Conservation (phyloP, 1,140 invertebrate species). For the Holotrichia oblita region DNA sequence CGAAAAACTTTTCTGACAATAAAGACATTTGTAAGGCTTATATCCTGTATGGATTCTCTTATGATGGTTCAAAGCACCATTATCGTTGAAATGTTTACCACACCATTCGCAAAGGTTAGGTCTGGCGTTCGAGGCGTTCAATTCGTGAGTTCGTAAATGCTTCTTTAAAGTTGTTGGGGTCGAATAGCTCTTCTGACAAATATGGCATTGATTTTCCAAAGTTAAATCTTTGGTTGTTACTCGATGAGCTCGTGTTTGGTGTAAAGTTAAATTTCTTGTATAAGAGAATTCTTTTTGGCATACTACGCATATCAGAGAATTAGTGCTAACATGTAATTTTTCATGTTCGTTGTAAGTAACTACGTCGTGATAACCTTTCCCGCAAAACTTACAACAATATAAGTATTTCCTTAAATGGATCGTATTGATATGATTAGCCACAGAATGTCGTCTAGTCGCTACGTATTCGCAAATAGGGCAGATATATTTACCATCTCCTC, state of each 20-base stretch:
- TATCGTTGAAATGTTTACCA: too few relatives aligned
- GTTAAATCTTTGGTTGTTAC: conserved; percentile 51
- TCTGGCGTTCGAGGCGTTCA: conserved; percentile 35
- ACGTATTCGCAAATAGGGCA: conserved; percentile 50
- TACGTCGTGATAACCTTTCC: not conserved
- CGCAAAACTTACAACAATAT: not conserved
- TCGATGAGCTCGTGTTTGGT: conserved; percentile 50
- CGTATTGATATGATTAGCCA: conserved; percentile 52
- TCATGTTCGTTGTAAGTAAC: conserved; percentile 63
- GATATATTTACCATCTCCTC: too few relatives aligned
- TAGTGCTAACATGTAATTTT: conserved; percentile 74
- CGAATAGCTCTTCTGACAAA: conserved; percentile 51
- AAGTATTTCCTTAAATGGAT: conserved; percentile 55
- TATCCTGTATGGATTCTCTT: too few relatives aligned
- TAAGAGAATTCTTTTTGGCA: conserved; percentile 53
- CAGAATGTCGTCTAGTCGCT: conserved; percentile 46
- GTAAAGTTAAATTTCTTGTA: conserved; percentile 50
- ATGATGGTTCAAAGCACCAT: too few relatives aligned
- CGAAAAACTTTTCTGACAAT: too few relatives aligned
- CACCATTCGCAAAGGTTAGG: too few relatives aligned
- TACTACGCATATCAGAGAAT: conserved; percentile 70
- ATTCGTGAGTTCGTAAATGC: conserved; percentile 42
- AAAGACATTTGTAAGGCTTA: too few relatives aligned
- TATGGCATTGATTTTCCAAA: conserved; percentile 50
- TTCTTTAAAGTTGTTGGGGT: conserved; percentile 50